A percentile compares a stretch with the other conserved stretches of the same genome.
Evolutionary conservation across 2,113 vertebrate species (phyloP).

Genomic region (Vireo altiloquus): DNA sequence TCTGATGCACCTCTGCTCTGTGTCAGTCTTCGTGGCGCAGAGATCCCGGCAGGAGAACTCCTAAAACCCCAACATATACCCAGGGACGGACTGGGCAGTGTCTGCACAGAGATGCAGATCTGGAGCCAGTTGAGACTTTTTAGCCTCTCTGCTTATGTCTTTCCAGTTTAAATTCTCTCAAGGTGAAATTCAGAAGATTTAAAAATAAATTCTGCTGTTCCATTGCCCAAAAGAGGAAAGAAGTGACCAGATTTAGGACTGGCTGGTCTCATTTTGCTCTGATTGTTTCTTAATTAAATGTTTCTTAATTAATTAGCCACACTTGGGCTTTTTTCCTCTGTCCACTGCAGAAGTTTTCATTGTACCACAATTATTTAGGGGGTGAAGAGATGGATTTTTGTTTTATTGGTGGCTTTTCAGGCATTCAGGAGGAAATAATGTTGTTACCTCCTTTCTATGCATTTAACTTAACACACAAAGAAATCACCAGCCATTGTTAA

Average conservation of each 20-base stretch:
- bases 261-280: background rate
- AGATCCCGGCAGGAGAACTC: too few relatives aligned
- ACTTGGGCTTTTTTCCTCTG: background rate
- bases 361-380: background rate
- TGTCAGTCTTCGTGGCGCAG: too few relatives aligned
- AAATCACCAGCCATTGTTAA: conserved; percentile 34
- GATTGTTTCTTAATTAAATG: background rate
- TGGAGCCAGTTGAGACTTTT: background rate
- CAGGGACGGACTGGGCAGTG: too few relatives aligned
- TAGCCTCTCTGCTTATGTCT: background rate
- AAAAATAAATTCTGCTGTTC: background rate
- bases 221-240: background rate
- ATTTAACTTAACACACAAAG: background rate
- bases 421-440: background rate
- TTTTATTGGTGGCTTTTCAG: background rate
- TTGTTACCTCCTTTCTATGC: background rate
- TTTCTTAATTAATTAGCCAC: background rate
- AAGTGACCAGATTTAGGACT: background rate
- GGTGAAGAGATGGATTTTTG: background rate
- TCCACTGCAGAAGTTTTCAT: background rate
- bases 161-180: background rate
- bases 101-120: background rate
- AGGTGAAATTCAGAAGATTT: background rate
- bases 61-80: too few relatives aligned
- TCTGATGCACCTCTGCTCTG: too few relatives aligned